Evolutionary conservation across 1,140 invertebrate species (phyloP), one percentile per base, ranked within the genome.

Genomic region (Scaptomyza pallida): DNA sequence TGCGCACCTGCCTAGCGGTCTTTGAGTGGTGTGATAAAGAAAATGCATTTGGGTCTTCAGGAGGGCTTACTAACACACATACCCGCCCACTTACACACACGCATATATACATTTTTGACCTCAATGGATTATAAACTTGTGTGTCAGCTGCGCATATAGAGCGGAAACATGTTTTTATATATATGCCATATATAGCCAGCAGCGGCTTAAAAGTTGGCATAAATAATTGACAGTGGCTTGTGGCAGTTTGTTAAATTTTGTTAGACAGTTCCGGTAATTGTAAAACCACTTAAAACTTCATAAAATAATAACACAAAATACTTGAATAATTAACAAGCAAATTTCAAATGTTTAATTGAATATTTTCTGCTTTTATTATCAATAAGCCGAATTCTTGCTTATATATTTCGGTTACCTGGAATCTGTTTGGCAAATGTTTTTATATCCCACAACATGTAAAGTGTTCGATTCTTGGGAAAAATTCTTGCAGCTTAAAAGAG

Each of bases 11-110:
- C 45, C 17, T 26, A 51, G 45, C 9, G 52, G 68, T 12, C 35
- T 65, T 57, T 51, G 52, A 51, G 47, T 59, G 41, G 69, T 62
- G 64, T 59, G 61, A 71, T 62, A 61, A 65, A 68, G 64, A 61
- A 64, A 81, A 80, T 85, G 79, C 73, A 75, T 83, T 71, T 75
- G 61, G 79, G 61, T 68, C 55, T 64, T 40, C 30, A 70, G 70
- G 70, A 67, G 56, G 59, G 72, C 56, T 64, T 57, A 59, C 30
- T 23, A 47, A 5, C n/a, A 37, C 33, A 37, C 12, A 37, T n/a
- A 37, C 12, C 10, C 67, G 41, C 30, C 13, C 33, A 62, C 19
- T 13, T 15, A 41, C 15, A 61, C 33, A 40, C 37, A 43, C 21
- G 60, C 23, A 35, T 51, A 19, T 60, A 48, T 67, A 59, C 8